Evolutionary conservation across 2,113 vertebrate species (phyloP).

Genomic region (Eurystomus gularis): DNA sequence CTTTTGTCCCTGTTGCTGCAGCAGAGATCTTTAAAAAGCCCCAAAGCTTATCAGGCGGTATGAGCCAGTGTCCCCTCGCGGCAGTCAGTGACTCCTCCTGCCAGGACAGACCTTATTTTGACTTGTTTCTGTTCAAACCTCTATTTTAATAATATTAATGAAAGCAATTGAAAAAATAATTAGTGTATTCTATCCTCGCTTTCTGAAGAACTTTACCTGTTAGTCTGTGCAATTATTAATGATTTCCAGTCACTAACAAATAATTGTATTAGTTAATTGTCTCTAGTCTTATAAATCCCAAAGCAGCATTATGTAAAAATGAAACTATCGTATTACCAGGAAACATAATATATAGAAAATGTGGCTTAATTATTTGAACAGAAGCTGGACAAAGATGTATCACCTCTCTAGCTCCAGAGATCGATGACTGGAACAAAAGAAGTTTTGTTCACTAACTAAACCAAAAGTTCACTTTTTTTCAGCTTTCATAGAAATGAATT

Average conservation of each 20-base stretch:
- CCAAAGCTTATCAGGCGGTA: background rate
- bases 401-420: background rate
- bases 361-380: background rate
- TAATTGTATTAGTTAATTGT: background rate
- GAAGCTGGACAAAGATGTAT: background rate
- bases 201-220: background rate
- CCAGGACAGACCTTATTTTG: background rate
- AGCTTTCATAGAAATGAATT: background rate
- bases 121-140: background rate
- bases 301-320: background rate
- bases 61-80: fast-evolving
- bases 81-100: background rate
- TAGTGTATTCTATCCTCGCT: background rate
- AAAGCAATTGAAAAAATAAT: background rate
- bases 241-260: background rate
- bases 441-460: background rate
- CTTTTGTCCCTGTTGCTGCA: background rate
- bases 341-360: background rate
- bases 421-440: background rate
- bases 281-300: background rate
- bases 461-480: background rate
- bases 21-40: background rate
- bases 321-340: background rate
- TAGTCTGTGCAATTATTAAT: background rate
- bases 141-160: background rate